phyloP scores from a whole-genome alignment of 2,113 vertebrate genomes.

The Serinus canaria region DNA sequence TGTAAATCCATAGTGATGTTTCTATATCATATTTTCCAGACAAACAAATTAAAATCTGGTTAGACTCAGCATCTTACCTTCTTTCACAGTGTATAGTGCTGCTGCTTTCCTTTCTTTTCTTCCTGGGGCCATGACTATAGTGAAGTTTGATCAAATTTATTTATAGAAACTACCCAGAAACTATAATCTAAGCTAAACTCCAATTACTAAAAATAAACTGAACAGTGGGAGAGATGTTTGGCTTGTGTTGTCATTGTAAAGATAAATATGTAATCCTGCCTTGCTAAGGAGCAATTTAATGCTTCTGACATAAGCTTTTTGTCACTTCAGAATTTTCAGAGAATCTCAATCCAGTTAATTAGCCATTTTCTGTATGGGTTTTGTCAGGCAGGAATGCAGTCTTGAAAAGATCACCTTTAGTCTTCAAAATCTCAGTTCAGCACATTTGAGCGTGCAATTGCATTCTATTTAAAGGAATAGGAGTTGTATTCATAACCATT shows the following conservation, averaged over 20 bases:
- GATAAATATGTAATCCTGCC: not conserved
- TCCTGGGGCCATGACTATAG: not conserved
- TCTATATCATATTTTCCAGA: not conserved
- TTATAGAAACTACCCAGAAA: not conserved
- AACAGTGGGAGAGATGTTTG: not conserved
- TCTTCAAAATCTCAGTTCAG: not conserved
- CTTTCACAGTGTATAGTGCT: not conserved
- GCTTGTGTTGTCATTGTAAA: not conserved
- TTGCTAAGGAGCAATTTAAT: not conserved
- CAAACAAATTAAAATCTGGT: not conserved
- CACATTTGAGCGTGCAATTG: not conserved
- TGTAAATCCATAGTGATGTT: not conserved
- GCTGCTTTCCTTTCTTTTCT: not conserved
- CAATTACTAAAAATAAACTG: not conserved
- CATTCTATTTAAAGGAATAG: not conserved
- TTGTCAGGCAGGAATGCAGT: not conserved
- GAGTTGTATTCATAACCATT: not conserved
- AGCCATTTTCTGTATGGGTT: not conserved
- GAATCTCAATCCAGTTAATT: not conserved
- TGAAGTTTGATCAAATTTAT: not conserved
- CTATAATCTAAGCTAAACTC: not conserved
- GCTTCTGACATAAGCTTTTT: not conserved
- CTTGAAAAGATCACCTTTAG: not conserved
- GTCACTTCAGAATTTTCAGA: not conserved
- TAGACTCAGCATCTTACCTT: not conserved